Base-by-base conservation (phyloP, 2,888 invertebrate species). In the Dione juno region DNA sequence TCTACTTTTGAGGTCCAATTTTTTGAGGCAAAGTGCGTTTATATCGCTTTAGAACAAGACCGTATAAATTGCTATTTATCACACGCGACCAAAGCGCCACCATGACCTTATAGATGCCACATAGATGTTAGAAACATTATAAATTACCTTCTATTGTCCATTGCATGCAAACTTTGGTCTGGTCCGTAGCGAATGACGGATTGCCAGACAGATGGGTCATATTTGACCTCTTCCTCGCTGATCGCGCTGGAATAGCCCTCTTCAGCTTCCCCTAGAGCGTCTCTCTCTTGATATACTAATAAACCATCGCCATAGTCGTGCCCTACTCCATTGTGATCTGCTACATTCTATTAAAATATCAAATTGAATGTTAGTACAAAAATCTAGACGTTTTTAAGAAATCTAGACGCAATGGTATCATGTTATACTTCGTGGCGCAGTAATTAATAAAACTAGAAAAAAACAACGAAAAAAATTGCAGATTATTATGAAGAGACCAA, bases 201-300 rank as follows among this genome's bases (percentile, higher is more conserved):
- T 82, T 95, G 95, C 96, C 96, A 96, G 66, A 95, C 94, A 14
- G 94, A 94, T 28, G 95, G 95, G 79, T 95, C 95, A 81, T 95
- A 96, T 81, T 95, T 96, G 45, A 93, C 91, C 81, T 96, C 96
- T 81, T 97, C 97, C 86, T 97, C 97, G 79, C 95, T 96, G 72
- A 95, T 95, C 70, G 95, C 95, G 80, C 95, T 96, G 76, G 96
- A 96, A 85, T 96, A 97, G 63, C 96, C 96, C 79, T 95, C 95
- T 76, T 91, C 91, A 0, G 82, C 84, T 67, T 86, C 87, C 0
- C 78, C 88, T 21, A 90, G 81, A 78, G 88, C 90, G 61, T 89
- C 88, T 1, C 85, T 88, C 14, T 92, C 90, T 57, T 90, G 90
- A 82, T 93, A 94, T 72, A 95, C 92, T 63, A 95, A 90, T 76